phyloP scores from a whole-genome alignment of 2,113 vertebrate species.

The Microtus oregoni region DNA sequence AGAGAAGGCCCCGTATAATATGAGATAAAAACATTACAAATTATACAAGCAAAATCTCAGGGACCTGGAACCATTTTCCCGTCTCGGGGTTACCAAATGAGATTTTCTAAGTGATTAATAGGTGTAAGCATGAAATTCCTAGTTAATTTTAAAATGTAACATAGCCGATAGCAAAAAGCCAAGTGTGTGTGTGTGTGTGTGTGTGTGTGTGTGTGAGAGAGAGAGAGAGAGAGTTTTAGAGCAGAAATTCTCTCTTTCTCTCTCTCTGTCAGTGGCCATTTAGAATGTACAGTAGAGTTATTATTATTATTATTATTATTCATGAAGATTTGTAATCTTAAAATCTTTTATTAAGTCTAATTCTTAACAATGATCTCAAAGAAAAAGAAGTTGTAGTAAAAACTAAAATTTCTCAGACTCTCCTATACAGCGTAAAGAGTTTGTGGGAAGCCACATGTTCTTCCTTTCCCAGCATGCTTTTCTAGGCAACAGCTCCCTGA shows the following conservation, averaged over 20 bases:
- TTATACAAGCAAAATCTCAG: background rate
- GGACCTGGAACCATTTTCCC: background rate
- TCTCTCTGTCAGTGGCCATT: background rate
- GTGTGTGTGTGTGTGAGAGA: background rate
- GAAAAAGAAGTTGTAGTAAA: background rate
- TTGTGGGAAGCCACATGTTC: background rate
- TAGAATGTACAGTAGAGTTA: background rate
- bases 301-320: background rate
- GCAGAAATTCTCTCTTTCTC: background rate
- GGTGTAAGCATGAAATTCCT: background rate
- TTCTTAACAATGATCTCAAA: background rate
- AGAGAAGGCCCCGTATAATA: background rate
- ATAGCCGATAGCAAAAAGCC: too few species aligned
- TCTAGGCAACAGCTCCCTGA: background rate
- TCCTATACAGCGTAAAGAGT: background rate
- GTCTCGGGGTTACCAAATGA: background rate
- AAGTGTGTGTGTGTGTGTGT: background rate
- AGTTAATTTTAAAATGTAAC: background rate
- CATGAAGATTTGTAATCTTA: slow-evolving; percentile 11
- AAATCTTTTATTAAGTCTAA: background rate
- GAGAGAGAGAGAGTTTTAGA: background rate
- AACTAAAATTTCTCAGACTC: background rate
- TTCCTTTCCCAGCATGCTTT: background rate
- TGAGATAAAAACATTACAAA: background rate
- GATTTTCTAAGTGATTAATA: background rate